Conservation (phyloP, 2,113 vertebrate genomes). For the Spermophilus dauricus region DNA sequence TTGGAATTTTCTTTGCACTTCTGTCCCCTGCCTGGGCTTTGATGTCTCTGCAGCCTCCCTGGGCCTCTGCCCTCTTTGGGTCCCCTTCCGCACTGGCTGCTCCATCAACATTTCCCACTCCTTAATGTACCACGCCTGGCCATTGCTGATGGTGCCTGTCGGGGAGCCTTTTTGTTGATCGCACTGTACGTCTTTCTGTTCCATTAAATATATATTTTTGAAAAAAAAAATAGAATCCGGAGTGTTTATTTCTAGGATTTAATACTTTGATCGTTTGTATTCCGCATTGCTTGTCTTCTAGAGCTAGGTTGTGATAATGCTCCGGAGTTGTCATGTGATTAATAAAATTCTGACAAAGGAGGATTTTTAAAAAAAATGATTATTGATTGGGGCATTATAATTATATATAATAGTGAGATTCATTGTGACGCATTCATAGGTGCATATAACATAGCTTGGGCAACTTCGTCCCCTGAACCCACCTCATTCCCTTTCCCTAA, state of each 20-base stretch:
- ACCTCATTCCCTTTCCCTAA: too few relatives aligned
- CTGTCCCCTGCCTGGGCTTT: too few relatives aligned
- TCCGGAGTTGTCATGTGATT: background rate
- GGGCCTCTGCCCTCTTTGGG: background rate
- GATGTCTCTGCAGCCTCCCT: background rate
- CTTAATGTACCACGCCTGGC: background rate
- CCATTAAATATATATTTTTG: constrained; percentile 77
- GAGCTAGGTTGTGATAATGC: background rate
- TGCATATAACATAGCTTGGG: too few relatives aligned
- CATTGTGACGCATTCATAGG: too few relatives aligned
- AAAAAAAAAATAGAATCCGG: background rate
- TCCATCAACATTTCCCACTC: background rate
- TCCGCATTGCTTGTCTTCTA: background rate
- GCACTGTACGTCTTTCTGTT: background rate
- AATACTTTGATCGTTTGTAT: background rate
- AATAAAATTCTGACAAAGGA: background rate
- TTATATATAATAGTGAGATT: too few relatives aligned
- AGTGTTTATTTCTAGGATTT: constrained; percentile 29
- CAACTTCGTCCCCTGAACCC: too few relatives aligned
- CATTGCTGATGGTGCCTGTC: background rate
- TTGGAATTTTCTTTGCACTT: background rate
- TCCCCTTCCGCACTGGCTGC: background rate
- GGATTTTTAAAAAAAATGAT: too few relatives aligned
- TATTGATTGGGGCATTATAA: too few relatives aligned
- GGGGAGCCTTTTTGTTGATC: background rate